Percentiles rank a stretch among this genome's conserved stretches.
Conservation (phyloP, 37 sponge, comb jelly and placozoan genomes). For the Dysidea cf. avara region DNA sequence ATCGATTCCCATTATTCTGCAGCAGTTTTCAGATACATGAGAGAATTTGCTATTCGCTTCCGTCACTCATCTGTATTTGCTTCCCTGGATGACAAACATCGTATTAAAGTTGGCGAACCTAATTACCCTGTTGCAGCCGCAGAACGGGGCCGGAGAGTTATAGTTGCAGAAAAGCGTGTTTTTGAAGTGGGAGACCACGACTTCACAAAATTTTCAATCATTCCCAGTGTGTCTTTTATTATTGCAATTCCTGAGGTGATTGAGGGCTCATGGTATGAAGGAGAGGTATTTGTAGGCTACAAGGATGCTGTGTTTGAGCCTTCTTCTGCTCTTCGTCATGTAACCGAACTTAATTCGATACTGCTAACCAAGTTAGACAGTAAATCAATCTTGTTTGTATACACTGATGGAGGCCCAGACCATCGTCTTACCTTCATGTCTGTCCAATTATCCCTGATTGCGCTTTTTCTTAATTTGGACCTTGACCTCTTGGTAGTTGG, state of each 20-base stretch:
- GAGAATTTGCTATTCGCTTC: constrained; percentile 34
- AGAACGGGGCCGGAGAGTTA: constrained; percentile 11
- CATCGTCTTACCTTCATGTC: constrained; percentile 14
- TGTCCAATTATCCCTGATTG: constrained; percentile 21
- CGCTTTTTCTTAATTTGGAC: constrained; percentile 17
- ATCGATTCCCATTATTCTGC: constrained; percentile 30
- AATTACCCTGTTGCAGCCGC: constrained; percentile 30
- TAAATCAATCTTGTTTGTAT: constrained; percentile 10
- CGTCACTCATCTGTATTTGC: not conserved
- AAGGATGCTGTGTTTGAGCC: constrained; percentile 26
- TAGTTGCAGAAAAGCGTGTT: constrained; percentile 9
- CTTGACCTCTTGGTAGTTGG: constrained; percentile 10
- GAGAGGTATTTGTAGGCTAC: constrained; percentile 1
- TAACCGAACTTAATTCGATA: constrained; percentile 9
- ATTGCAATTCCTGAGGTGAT: constrained; percentile 11
- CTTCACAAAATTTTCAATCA: constrained; percentile 29
- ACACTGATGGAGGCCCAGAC: constrained; percentile 45
- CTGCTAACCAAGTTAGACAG: not conserved
- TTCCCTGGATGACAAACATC: constrained; percentile 23
- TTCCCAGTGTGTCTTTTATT: constrained; percentile 19
- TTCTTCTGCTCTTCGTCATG: constrained; percentile 18
- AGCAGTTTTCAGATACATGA: constrained; percentile 30
- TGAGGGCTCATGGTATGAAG: constrained; percentile 2
- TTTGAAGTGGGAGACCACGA: constrained; percentile 43
- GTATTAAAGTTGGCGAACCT: constrained; percentile 28